A percentile compares a stretch with the other conserved stretches of the same genome.
These are phyloP conservation scores for Papilio xuthus DNA, from an alignment of 1,140 invertebrate species.

Conservation along the genomic window DNA sequence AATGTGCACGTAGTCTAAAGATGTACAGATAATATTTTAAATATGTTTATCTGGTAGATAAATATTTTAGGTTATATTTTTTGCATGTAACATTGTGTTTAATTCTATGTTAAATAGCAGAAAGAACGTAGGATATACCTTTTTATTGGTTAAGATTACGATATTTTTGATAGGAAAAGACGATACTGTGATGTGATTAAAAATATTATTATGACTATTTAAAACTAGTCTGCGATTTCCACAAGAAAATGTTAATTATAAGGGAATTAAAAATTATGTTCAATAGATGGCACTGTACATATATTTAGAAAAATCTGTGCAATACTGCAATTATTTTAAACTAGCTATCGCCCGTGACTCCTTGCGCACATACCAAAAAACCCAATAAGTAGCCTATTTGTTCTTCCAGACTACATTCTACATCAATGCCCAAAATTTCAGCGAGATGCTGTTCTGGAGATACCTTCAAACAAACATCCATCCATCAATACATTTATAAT, in stretches of 20 bases:
- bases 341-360: no score
- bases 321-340: background rate
- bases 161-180: no score
- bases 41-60: background rate
- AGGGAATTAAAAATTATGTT: background rate
- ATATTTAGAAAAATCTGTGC: background rate
- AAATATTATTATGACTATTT: no score
- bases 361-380: no score
- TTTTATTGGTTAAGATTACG: background rate
- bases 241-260: background rate
- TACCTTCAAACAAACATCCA: no score
- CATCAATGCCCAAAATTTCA: no score
- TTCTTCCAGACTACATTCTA: no score
- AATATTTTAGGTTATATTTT: background rate
- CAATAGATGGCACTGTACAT: background rate
- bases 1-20: slow-evolving; percentile 39
- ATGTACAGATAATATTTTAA: slow-evolving; percentile 4
- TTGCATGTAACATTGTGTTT: background rate
- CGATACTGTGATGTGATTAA: no score
- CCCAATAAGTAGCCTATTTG: no score
- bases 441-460: no score
- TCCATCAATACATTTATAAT: no score
- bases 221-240: no score
- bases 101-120: background rate
- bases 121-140: background rate